phyloP scores from a whole-genome alignment of 2,888 invertebrate species.

The Chouioia cunea region DNA sequence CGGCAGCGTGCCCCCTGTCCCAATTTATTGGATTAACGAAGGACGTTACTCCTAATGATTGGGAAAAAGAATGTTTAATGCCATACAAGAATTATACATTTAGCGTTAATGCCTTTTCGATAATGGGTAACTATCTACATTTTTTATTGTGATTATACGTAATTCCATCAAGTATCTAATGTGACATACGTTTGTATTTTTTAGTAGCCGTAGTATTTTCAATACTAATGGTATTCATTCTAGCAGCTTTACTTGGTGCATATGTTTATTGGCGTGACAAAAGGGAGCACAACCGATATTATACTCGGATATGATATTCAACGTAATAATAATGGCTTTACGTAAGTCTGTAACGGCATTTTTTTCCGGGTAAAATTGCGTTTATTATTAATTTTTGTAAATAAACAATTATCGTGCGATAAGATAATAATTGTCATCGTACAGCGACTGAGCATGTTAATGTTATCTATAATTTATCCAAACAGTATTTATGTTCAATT shows the following conservation, averaged over 20 bases:
- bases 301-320: constrained; percentile 60
- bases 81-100: constrained; percentile 53
- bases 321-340: constrained; percentile 51
- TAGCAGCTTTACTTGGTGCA: constrained; percentile 58
- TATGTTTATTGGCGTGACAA: constrained; percentile 62
- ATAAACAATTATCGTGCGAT: constrained; percentile 18
- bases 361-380: constrained; percentile 1
- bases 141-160: neutral
- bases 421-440: constrained; percentile 20
- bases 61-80: constrained; percentile 76
- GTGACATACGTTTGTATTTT: constrained; percentile 49
- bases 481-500: constrained; percentile 29
- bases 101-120: constrained; percentile 54
- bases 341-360: constrained; percentile 6
- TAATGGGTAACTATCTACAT: constrained; percentile 56
- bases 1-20: constrained; percentile 74
- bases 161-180: neutral
- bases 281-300: constrained; percentile 62
- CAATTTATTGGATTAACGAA: constrained; percentile 74
- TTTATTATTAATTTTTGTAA: constrained; percentile 14
- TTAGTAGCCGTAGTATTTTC: constrained; percentile 61
- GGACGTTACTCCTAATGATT: constrained; percentile 75
- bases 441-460: constrained; percentile 25
- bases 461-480: constrained; percentile 36
- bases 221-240: constrained; percentile 58